Conservation (phyloP, 2,797 vertebrate species). For the Tangara arthus region DNA sequence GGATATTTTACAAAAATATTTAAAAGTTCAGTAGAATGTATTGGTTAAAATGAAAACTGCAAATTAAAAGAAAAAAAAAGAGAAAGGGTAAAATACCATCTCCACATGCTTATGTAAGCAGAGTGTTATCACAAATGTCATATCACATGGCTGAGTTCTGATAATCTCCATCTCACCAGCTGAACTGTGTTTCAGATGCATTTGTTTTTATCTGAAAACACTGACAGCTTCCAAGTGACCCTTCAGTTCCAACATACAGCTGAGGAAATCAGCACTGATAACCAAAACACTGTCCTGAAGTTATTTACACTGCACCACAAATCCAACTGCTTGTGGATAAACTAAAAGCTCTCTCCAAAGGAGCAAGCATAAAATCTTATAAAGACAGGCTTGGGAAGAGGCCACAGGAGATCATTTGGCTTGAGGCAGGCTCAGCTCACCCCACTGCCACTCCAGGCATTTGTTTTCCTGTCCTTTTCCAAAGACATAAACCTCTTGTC, state of each 20-base stretch:
- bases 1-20: background rate
- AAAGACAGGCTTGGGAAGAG: background rate
- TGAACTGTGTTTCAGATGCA: background rate
- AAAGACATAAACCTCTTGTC: background rate
- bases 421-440: background rate
- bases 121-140: background rate
- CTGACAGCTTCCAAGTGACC: slow-evolving; percentile 2
- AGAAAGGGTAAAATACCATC: background rate
- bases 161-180: background rate
- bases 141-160: background rate
- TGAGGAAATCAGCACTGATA: slow-evolving; percentile 1
- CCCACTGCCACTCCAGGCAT: background rate
- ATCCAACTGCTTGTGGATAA: background rate
- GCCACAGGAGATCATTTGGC: background rate
- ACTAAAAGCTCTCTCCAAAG: background rate
- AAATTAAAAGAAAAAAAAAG: background rate
- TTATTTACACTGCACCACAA: background rate
- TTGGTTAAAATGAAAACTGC: background rate
- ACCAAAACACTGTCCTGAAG: background rate
- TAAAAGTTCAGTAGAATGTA: background rate
- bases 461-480: background rate
- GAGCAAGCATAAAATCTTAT: background rate
- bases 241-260: background rate
- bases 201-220: slow-evolving; percentile 5
- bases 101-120: background rate